phyloP scores from a whole-genome alignment of 1,140 invertebrate species.

The Drosophila tani region DNA sequence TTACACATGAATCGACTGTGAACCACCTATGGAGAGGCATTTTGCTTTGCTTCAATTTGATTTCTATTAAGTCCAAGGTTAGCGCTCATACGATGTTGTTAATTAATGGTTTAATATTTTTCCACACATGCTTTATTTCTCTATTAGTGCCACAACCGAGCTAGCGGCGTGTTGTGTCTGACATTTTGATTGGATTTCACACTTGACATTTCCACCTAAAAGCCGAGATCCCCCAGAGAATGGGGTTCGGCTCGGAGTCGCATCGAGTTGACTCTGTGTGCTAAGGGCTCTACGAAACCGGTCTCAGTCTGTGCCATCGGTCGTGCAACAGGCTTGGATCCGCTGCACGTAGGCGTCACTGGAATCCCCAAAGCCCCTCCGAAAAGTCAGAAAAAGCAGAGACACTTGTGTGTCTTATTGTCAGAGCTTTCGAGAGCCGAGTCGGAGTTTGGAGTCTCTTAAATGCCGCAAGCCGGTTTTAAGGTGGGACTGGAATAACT shows the following conservation, averaged over 20 bases:
- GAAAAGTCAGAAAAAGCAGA: slow-evolving; percentile 13
- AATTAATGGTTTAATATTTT: slow-evolving; percentile 80
- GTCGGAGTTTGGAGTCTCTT: slow-evolving; percentile 23
- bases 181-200: slow-evolving; percentile 67
- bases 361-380: slow-evolving; percentile 17
- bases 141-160: slow-evolving; percentile 9
- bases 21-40: slow-evolving; percentile 58
- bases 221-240: slow-evolving; percentile 27
- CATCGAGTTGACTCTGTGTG: slow-evolving; percentile 13
- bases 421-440: slow-evolving; percentile 49
- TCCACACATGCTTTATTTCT: slow-evolving; percentile 30
- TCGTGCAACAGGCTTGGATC: slow-evolving; percentile 30
- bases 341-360: slow-evolving; percentile 53
- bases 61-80: slow-evolving; percentile 83
- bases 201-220: slow-evolving; percentile 72
- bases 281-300: slow-evolving; percentile 62
- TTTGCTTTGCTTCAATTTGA: slow-evolving; percentile 72
- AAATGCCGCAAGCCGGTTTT: slow-evolving; percentile 76
- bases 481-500: slow-evolving; percentile 67
- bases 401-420: slow-evolving; percentile 59
- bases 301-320: slow-evolving; percentile 16
- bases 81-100: slow-evolving; percentile 61
- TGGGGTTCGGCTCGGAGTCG: slow-evolving; percentile 12
- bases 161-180: slow-evolving; percentile 43
- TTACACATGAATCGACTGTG: slow-evolving; percentile 78